These are phyloP conservation scores for Columba janthina DNA, from an alignment of 2,113 vertebrate genomes.

Conservation along the genomic window DNA sequence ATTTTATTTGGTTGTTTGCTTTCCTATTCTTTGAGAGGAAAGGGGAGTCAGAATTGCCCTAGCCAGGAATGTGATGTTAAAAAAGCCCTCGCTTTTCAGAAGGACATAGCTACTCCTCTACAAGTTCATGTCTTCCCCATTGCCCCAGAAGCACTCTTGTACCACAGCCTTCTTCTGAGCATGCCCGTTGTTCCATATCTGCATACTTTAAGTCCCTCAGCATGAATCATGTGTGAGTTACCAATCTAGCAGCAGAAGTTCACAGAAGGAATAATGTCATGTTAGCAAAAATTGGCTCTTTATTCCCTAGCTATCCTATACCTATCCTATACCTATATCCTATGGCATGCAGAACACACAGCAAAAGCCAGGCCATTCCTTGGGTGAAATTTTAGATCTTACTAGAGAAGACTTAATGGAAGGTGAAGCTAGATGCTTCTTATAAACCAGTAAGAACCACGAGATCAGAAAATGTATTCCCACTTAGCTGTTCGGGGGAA, in stretches of 20 bases:
- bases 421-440: neutral
- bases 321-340: too few species aligned
- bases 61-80: constrained; percentile 4
- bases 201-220: neutral
- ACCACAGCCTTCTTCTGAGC: neutral
- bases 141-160: neutral
- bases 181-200: neutral
- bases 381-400: neutral
- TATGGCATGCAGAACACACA: rapidly evolving
- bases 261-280: constrained; percentile 9
- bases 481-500: neutral
- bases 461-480: neutral
- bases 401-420: neutral
- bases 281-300: neutral
- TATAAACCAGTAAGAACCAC: neutral
- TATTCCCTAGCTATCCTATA: neutral
- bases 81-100: neutral
- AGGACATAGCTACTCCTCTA: neutral
- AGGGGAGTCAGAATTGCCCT: neutral
- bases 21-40: neutral
- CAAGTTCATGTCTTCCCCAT: neutral
- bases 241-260: neutral
- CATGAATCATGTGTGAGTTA: neutral
- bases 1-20: constrained; percentile 36
- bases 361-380: neutral